Evolutionary conservation across 2,888 invertebrate genomes (phyloP).

Genomic region (Parnassius glacialis): DNA sequence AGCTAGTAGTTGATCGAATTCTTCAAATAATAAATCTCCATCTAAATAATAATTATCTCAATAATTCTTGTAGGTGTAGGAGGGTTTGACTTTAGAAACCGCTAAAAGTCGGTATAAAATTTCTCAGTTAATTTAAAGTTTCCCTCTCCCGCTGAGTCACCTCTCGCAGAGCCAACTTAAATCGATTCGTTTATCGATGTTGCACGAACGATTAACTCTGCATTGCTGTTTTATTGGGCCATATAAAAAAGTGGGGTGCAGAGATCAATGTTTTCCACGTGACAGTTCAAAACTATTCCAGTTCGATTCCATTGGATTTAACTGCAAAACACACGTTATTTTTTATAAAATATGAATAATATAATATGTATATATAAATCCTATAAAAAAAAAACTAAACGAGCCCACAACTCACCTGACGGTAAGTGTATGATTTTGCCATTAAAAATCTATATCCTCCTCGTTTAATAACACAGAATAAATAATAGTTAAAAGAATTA

Average conservation of each 20-base stretch:
- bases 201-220: conserved; percentile 73
- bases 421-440: too few species aligned
- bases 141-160: conserved; percentile 60
- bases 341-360: too few species aligned
- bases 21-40: background rate
- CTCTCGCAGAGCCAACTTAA: conserved; percentile 66
- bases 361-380: too few species aligned
- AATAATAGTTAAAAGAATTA: too few species aligned
- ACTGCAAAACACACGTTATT: too few species aligned
- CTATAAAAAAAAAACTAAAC: too few species aligned
- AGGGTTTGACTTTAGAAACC: conserved; percentile 17
- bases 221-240: conserved; percentile 65
- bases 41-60: background rate
- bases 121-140: conserved; percentile 78
- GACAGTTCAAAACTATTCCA: background rate
- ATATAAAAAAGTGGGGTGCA: conserved; percentile 40
- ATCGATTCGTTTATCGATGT: conserved; percentile 77
- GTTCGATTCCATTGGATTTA: too few species aligned
- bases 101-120: conserved; percentile 45
- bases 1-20: too few species aligned
- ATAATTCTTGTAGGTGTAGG: conserved; percentile 2
- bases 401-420: too few species aligned
- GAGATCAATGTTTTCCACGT: conserved; percentile 6
- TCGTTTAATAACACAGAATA: too few species aligned
- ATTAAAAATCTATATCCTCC: too few species aligned